A percentile compares a stretch with the other conserved stretches of the same genome.
Conservation (phyloP, 1,140 invertebrate species). For the Muscidifurax raptorellus region DNA sequence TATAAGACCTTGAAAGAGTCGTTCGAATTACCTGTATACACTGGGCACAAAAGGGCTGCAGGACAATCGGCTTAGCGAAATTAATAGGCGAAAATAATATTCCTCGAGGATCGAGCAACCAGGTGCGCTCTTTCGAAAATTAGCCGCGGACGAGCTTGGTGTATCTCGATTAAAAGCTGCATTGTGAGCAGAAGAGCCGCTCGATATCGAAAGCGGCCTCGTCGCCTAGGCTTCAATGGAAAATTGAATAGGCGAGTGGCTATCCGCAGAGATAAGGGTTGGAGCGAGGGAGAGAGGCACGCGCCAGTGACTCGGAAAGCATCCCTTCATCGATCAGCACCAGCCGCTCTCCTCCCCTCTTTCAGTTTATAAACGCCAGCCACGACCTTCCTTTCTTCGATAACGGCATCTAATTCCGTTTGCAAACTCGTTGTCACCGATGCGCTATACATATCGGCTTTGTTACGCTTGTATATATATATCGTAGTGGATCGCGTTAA, state of each 20-base stretch:
- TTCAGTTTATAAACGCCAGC: neutral
- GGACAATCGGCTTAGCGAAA: conserved; percentile 65
- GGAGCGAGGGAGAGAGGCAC: conserved; percentile 59
- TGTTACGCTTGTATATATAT: no score
- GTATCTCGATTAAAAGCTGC: conserved; percentile 23
- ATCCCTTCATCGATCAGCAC: conserved; percentile 65
- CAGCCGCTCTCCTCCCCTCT: conserved; percentile 42
- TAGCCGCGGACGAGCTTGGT: neutral
- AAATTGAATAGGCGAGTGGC: conserved; percentile 29
- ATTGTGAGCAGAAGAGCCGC: neutral
- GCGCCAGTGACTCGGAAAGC: conserved; percentile 69
- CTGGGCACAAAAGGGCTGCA: neutral
- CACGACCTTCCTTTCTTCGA: neutral
- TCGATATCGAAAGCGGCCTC: conserved; percentile 44
- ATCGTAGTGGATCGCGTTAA: conserved; percentile 5
- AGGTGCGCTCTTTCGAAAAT: neutral
- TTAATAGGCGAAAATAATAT: conserved; percentile 64
- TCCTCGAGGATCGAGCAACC: neutral
- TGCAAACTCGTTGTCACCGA: neutral
- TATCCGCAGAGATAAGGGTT: conserved; percentile 54
- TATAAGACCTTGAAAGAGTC: conserved; percentile 4
- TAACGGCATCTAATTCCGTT: neutral
- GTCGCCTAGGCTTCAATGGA: conserved; percentile 25
- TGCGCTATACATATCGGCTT: neutral
- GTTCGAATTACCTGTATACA: conserved; percentile 58